Evolutionary conservation across 2,797 vertebrate species (phyloP).

Genomic region (Melanotaenia trifasciata): DNA sequence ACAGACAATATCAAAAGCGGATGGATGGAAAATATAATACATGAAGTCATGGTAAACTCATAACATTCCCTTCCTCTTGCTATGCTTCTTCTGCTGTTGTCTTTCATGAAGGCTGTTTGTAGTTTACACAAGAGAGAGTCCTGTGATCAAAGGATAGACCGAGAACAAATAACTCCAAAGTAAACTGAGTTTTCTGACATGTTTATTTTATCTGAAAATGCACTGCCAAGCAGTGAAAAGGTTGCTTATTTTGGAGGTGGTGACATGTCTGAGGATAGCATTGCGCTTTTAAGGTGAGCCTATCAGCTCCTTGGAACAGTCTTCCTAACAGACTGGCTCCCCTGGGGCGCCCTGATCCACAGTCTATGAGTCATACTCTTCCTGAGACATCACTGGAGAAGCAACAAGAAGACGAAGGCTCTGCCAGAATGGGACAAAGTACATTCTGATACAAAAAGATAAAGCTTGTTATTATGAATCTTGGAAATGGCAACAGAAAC

Average conservation of each 20-base stretch:
- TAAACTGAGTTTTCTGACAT: constrained; percentile 57
- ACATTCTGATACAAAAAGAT: constrained; percentile 28
- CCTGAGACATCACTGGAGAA: constrained; percentile 47
- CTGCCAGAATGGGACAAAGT: constrained; percentile 24
- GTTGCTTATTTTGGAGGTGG: constrained; percentile 57
- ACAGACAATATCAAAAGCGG: too few species aligned
- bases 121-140: constrained; percentile 71
- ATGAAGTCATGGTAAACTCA: constrained; percentile 11
- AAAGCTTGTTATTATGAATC: neutral
- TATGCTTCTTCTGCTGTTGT: constrained; percentile 24
- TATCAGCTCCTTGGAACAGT: constrained; percentile 69
- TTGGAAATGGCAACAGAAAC: neutral
- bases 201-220: constrained; percentile 26
- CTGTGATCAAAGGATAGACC: constrained; percentile 61
- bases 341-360: constrained; percentile 56
- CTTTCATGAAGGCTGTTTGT: constrained; percentile 51
- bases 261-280: constrained; percentile 68
- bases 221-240: constrained; percentile 35
- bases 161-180: constrained; percentile 57
- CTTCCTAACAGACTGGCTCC: constrained; percentile 72
- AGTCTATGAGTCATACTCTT: constrained; percentile 69
- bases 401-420: constrained; percentile 32
- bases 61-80: constrained; percentile 7
- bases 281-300: constrained; percentile 73
- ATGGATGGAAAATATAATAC: constrained; percentile 1